Conservation (phyloP, 2,888 invertebrate genomes). For the Clanis bilineata region DNA sequence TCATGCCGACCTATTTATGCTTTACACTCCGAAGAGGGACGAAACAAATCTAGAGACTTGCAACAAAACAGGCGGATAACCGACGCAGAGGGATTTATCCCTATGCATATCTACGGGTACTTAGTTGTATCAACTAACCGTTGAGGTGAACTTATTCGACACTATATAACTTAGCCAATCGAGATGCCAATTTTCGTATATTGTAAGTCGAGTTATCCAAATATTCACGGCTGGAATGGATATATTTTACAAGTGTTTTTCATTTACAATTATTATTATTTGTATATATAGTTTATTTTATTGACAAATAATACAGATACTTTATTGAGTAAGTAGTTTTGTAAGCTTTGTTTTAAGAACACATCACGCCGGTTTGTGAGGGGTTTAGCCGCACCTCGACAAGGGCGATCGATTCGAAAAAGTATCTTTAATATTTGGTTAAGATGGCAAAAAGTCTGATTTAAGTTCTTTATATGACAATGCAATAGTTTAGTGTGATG, state of each 20-base stretch:
- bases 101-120: too few relatives aligned
- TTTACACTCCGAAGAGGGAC: too few relatives aligned
- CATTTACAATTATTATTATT: conserved; percentile 15
- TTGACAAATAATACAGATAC: neutral
- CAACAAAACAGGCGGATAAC: too few relatives aligned
- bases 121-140: too few relatives aligned
- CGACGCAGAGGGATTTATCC: too few relatives aligned
- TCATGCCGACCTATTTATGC: too few relatives aligned
- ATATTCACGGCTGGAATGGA: too few relatives aligned
- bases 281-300: conserved; percentile 2
- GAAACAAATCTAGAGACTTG: too few relatives aligned
- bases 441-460: conserved; percentile 7
- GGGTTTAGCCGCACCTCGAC: neutral
- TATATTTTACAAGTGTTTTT: conserved; percentile 11
- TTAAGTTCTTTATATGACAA: neutral
- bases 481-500: conserved; percentile 10
- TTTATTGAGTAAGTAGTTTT: conserved; percentile 8
- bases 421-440: neutral
- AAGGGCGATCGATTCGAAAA: neutral
- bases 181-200: too few relatives aligned
- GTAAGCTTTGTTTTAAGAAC: conserved; percentile 1
- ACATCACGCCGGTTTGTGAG: neutral
- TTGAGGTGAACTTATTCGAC: too few relatives aligned
- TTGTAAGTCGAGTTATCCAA: too few relatives aligned
- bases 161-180: too few relatives aligned